A percentile compares a stretch with the other conserved stretches of the same genome.
These are phyloP conservation scores for Papilio dardanus DNA, from an alignment of 1,140 invertebrate genomes.

Conservation along the genomic window DNA sequence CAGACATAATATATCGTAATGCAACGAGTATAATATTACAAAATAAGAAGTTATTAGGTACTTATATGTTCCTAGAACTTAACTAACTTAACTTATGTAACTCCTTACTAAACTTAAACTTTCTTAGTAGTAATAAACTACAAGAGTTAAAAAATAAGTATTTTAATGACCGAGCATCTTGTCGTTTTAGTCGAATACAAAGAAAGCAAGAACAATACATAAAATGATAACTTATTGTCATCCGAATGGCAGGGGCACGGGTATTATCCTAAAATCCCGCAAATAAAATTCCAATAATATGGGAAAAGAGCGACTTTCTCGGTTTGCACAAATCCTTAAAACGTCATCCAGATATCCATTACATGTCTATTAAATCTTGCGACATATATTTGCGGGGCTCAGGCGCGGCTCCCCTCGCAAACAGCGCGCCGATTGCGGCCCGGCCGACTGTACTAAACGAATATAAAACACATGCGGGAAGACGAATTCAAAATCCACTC, in stretches of 20 bases:
- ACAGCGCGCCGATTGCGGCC: slow-evolving; percentile 78
- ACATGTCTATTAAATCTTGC: slow-evolving; percentile 83
- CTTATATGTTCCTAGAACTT: not conserved
- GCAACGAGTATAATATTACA: too few species aligned
- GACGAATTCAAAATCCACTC: slow-evolving; percentile 78
- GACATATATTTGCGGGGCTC: slow-evolving; percentile 81
- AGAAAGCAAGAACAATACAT: slow-evolving; percentile 36
- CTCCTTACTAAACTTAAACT: too few species aligned
- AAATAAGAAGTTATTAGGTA: too few species aligned
- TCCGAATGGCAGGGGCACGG: slow-evolving; percentile 57
- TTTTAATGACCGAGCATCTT: not conserved
- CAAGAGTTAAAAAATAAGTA: not conserved
- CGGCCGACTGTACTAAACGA: slow-evolving; percentile 80
- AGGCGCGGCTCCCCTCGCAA: slow-evolving; percentile 79
- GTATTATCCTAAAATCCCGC: slow-evolving; percentile 73
- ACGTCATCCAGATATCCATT: slow-evolving; percentile 82
- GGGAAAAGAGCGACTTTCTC: slow-evolving; percentile 79
- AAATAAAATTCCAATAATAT: slow-evolving; percentile 80
- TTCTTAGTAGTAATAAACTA: not conserved
- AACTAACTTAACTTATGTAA: too few species aligned
- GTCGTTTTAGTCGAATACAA: slow-evolving; percentile 42
- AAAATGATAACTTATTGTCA: slow-evolving; percentile 48
- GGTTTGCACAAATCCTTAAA: slow-evolving; percentile 83
- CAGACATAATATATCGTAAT: not conserved
- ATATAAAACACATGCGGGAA: slow-evolving; percentile 81